Evolutionary conservation across 2,113 vertebrate genomes (phyloP).

Genomic region (Gobiocypris rarus): DNA sequence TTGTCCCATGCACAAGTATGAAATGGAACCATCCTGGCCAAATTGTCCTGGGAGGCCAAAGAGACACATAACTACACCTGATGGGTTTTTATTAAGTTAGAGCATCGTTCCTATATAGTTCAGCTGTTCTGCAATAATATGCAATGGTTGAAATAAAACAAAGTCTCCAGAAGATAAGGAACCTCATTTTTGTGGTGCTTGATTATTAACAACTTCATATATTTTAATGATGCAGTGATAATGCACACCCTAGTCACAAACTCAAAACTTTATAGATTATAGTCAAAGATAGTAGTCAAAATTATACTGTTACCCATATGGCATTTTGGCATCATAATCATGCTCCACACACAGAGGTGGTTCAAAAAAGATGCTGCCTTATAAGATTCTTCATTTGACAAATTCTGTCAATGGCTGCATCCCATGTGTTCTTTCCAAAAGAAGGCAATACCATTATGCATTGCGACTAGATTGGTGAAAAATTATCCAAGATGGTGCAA

Average conservation of each 20-base stretch:
- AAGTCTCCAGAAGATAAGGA: not conserved
- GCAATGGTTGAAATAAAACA: constrained; percentile 19
- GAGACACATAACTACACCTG: constrained; percentile 11
- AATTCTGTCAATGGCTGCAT: no score
- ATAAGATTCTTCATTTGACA: no score
- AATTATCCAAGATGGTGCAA: no score
- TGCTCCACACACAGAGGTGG: not conserved
- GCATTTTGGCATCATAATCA: not conserved
- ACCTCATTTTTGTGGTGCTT: not conserved
- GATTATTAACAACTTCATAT: not conserved
- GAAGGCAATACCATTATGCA: no score
- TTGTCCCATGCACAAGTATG: constrained; percentile 12
- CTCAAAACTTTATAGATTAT: no score
- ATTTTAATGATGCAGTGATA: constrained; percentile 12
- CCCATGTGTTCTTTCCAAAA: no score
- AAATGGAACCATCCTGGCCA: constrained; percentile 43
- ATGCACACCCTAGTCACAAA: not conserved
- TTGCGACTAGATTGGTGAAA: no score
- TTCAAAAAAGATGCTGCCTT: not conserved
- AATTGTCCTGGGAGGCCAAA: constrained; percentile 22
- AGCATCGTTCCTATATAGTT: not conserved
- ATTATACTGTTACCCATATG: not conserved
- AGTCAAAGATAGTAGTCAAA: no score
- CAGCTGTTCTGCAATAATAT: not conserved
- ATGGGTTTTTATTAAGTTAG: not conserved